Evolutionary conservation across 2,113 vertebrate genomes (phyloP), one percentile per base, ranked within the genome.

Genomic region (Phasianus colchicus): DNA sequence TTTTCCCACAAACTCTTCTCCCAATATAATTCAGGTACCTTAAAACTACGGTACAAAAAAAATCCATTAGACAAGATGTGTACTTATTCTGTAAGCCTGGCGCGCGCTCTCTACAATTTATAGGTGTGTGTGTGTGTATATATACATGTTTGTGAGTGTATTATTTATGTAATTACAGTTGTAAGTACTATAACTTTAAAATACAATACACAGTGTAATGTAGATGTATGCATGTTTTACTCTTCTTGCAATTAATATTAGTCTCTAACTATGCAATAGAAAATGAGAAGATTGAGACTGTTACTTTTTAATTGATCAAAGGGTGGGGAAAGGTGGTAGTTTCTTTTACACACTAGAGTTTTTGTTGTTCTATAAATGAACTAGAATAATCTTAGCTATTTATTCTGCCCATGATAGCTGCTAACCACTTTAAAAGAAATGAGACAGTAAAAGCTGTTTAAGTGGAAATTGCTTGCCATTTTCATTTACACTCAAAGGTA

Each of bases 281-380:
- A 95, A 95, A 69, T 69, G 52, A 85, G 12, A 87, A 12, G 30
- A 36, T 13, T 63, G 32, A 84, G n/a, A 20, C 43, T 93, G 52
- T 77, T 45, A 57, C 36, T 47, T 47, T 85, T 47, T 85, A 74
- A 85, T 52, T 63, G 27, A 92, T 89, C 74, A 92, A 82, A 94
- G 77, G 57, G 24, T 10, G 29, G 34, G 71, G 54, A 86, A 80
- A 84, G 18, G 58, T 82, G 40, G 5, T 72, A 76, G 20, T 76
- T 69, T 89, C 66, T 85, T 87, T 85, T 60, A 29, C 67, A 77
- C 50, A 83, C 95, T 36, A 74, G 40, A 81, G n/a, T 52, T 87
- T 73, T 73, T 85, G 30, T 78, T 76, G 57, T 70, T 81, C 63
- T 73, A 66, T 89, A 88, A 92, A 52, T 50, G 57, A 89, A 14